phyloP scores from a whole-genome alignment of 2,113 vertebrate genomes.

The Campylorhamphus procurvoides region DNA sequence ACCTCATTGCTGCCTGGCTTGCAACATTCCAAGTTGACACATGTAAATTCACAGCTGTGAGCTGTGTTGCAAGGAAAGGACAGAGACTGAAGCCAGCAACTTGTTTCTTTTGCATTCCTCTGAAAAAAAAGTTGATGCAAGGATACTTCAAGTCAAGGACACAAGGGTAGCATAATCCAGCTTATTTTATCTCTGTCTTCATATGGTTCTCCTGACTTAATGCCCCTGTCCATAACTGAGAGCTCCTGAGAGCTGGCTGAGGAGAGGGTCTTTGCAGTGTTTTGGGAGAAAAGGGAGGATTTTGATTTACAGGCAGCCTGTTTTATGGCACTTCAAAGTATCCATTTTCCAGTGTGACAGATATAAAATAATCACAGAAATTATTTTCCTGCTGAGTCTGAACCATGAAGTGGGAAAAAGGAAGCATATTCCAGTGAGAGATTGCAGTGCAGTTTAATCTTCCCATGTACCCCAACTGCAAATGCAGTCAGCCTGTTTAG shows the following conservation, averaged over 20 bases:
- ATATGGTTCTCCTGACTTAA: background rate
- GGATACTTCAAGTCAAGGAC: background rate
- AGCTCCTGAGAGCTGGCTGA: background rate
- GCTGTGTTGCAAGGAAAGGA: background rate
- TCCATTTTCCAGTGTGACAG: background rate
- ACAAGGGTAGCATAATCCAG: background rate
- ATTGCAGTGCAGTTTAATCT: background rate
- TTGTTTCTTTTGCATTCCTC: background rate
- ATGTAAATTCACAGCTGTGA: background rate
- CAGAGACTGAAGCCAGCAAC: background rate
- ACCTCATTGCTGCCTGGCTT: slow-evolving; percentile 10
- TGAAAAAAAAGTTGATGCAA: background rate
- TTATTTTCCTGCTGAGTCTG: background rate
- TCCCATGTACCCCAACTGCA: background rate
- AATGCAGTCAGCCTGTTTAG: background rate
- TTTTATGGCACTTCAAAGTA: background rate
- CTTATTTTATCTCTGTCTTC: background rate
- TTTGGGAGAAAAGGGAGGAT: background rate
- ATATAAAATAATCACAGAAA: background rate
- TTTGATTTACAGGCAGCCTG: background rate
- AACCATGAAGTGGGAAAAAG: background rate
- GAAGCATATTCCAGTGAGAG: background rate
- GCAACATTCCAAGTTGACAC: slow-evolving; percentile 22
- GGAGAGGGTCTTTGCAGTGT: background rate
- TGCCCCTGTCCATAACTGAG: rapidly evolving